phyloP scores from a whole-genome alignment of 2,888 invertebrate species.

The Tupiocoris notatus region DNA sequence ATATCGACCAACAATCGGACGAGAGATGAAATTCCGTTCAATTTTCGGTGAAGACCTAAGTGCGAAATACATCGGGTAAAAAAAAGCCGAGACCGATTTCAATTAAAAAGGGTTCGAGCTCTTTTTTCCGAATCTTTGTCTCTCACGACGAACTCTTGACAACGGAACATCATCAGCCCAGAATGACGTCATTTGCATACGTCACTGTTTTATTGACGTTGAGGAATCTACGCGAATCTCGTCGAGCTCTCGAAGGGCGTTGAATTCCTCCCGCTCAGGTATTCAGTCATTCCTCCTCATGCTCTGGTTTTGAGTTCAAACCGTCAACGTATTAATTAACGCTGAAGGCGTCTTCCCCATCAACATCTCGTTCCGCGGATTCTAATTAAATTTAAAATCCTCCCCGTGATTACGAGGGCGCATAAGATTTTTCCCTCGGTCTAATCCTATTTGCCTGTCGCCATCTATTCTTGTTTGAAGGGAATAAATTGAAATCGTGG shows the following conservation, averaged over 20 bases:
- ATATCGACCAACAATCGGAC: too few species aligned
- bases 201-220: constrained; percentile 41
- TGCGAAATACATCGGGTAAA: too few species aligned
- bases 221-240: constrained; percentile 23
- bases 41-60: too few species aligned
- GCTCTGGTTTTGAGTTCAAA: background rate
- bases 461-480: background rate
- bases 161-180: too few species aligned
- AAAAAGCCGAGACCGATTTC: too few species aligned
- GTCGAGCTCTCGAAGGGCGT: background rate
- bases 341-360: background rate
- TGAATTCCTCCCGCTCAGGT: background rate
- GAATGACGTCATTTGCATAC: constrained; percentile 40
- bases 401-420: background rate
- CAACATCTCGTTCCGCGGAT: background rate
- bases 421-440: background rate
- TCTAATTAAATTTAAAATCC: constrained; percentile 38
- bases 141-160: too few species aligned
- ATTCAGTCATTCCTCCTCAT: constrained; percentile 19
- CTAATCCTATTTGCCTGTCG: background rate
- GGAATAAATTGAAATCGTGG: background rate
- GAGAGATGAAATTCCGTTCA: too few species aligned
- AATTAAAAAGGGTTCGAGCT: too few species aligned
- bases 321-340: constrained; percentile 32
- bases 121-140: too few species aligned